Evolutionary conservation across 2,113 vertebrate genomes (phyloP).

Genomic region (Stercorarius parasiticus): DNA sequence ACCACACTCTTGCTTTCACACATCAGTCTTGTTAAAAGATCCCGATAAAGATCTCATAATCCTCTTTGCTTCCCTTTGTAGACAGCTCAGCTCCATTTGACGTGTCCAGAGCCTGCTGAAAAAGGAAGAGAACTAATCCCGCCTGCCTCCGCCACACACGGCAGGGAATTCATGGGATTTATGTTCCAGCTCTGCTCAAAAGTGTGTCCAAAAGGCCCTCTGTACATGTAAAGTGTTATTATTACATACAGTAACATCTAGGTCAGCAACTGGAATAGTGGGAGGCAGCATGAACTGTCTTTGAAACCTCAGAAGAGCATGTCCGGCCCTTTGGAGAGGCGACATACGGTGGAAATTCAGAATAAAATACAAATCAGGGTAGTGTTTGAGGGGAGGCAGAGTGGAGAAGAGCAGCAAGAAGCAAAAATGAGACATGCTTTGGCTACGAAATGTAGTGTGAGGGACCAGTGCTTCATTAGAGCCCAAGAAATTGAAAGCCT

Average conservation of each 20-base stretch:
- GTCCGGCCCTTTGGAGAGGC: neutral
- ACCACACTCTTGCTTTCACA: neutral
- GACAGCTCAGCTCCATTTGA: neutral
- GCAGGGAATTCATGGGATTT: neutral
- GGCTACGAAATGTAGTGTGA: neutral
- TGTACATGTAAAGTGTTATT: neutral
- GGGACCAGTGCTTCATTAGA: neutral
- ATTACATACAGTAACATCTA: neutral
- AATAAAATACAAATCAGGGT: neutral
- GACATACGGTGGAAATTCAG: neutral
- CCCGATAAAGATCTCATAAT: neutral
- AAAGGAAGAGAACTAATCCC: conserved; percentile 23
- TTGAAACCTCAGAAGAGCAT: neutral
- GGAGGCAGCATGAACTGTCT: neutral
- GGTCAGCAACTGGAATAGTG: neutral
- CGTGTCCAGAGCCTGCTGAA: neutral
- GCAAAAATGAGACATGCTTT: neutral
- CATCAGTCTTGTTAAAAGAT: neutral
- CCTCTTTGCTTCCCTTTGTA: neutral
- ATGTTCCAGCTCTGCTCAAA: neutral
- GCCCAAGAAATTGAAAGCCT: neutral
- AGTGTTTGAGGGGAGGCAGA: neutral
- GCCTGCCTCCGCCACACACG: neutral
- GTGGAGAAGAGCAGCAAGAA: neutral
- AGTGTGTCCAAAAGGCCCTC: neutral